Evolutionary conservation across 2,113 vertebrate genomes (phyloP), one percentile per base, ranked within the genome.

Genomic region (Apodemus sylvaticus): DNA sequence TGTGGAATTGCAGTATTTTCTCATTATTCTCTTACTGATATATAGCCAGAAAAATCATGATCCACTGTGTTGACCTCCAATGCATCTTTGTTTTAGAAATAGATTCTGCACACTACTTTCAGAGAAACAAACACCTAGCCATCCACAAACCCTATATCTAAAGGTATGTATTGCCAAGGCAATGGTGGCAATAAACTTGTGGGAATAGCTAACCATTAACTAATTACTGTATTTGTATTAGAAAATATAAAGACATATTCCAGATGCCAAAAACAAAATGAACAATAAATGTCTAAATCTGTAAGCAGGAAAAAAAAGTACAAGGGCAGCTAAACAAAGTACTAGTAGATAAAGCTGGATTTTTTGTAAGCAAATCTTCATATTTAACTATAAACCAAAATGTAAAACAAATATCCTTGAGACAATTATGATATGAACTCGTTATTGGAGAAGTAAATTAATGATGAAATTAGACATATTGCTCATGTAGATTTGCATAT

Each of bases 281-380:
- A 39, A 24, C 48, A 53, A 24, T 73, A 55, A 70, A 13, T 1
- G 17, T 39, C 55, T 1, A 5, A 20, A 12, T 16, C 17, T 55
- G 2, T 62, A 62, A 62, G 8, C 24, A 26, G 2, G 24, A 9
- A 17, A 62, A 39, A 83, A 83, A 4, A 34, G 79, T 1, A 53
- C 1, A 48, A 7, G 1, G 34, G 2, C 39, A 88, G 10, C 0
- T 74, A 31, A 29, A 53, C 45, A n/a, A 4, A 16, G 0, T 29
- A 12, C 20, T 2, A n/a, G 8, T 82, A 24, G 20, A 53, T 29
- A 81, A 74, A 81, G 2, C 29, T 88, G 4, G 10, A 58, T 64
- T 95, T 53, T 60, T 31, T 64, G 45, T 60, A 81, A 94, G 77
- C 42, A 91, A 93, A 29, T 73, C 58, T 60, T 26, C 13, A 31